Base-by-base conservation (phyloP, 2,113 vertebrate species). In the Thymallus thymallus region DNA sequence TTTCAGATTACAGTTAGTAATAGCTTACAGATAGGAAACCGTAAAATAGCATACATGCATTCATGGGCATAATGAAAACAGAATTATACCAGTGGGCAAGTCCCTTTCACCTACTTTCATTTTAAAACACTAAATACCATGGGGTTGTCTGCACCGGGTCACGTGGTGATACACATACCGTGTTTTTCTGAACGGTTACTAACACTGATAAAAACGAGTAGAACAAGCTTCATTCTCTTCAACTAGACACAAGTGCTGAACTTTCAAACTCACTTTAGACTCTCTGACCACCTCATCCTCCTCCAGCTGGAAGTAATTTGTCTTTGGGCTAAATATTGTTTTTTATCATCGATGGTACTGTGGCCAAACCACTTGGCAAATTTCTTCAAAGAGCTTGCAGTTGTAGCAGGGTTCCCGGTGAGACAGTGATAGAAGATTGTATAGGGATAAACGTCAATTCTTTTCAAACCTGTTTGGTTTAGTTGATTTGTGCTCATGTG, bases 141-240 rank as follows among this genome's bases (percentile, higher is more conserved):
- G 13, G 62, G 30, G 68, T 70, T 80, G 81, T 77, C 74, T 71
- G 73, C 45, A 75, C 56, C 63, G 63, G 35, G 9, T 85, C 81
- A 82, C 73, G 78, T 71, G 78, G 4, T 18, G 48, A 51, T 16
- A 51, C 48, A 77, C 80, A 32, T 20, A n/a, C 6, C n/a, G 29
- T 26, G 35, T 71, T 62, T 26, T 22, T 35, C 62, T 73, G 69
- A 77, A 86, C 69, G 71, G 35, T 75, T 71, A 71, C 76, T 91
- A 90, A 92, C 91, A 92, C 88, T 91, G 89, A 88, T 87, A 88
- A 87, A 71, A 85, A 86, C 76, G 76, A 82, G 48, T 76, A 79
- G 74, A 86, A 84, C 70, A 48, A 74, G 85, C 84, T 81, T 87
- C 88, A 86, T 84, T 80, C 78, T 84, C 75, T 73, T 85, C 68